Evolutionary conservation across 2,113 vertebrate species (phyloP).

Genomic region (Illadopsis cleaveri): DNA sequence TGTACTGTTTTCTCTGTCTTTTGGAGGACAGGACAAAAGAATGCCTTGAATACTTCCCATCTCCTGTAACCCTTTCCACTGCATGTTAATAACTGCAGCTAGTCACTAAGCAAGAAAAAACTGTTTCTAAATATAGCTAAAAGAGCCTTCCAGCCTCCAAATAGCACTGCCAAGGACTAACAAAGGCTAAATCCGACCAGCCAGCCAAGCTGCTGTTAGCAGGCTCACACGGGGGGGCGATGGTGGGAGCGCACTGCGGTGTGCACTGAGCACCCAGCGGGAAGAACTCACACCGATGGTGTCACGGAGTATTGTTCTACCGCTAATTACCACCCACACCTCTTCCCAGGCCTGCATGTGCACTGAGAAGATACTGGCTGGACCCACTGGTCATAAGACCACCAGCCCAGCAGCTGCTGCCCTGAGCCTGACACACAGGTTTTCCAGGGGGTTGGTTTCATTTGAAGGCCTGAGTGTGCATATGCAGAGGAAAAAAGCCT

Average conservation of each 20-base stretch:
- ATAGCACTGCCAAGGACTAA: neutral
- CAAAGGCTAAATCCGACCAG: neutral
- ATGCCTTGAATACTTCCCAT: neutral
- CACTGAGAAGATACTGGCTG: neutral
- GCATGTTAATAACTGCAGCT: neutral
- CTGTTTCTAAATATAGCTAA: neutral
- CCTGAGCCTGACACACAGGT: rapidly evolving
- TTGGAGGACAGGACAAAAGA: neutral
- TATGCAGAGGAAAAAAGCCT: neutral
- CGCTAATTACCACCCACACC: neutral
- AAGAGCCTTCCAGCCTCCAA: neutral
- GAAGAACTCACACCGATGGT: rapidly evolving
- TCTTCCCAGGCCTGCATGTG: neutral
- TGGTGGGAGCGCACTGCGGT: neutral
- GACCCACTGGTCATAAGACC: rapidly evolving
- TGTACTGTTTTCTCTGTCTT: neutral
- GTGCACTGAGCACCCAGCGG: rapidly evolving
- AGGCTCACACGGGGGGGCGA: neutral
- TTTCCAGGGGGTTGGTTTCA: neutral
- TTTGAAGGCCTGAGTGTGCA: neutral
- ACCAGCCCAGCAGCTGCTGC: neutral
- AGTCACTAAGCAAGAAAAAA: neutral
- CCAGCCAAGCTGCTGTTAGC: neutral
- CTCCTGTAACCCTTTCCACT: neutral
- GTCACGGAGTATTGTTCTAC: rapidly evolving